These are phyloP conservation scores for Hylomyscus alleni DNA, from an alignment of 2,797 vertebrate species.

Conservation along the genomic window DNA sequence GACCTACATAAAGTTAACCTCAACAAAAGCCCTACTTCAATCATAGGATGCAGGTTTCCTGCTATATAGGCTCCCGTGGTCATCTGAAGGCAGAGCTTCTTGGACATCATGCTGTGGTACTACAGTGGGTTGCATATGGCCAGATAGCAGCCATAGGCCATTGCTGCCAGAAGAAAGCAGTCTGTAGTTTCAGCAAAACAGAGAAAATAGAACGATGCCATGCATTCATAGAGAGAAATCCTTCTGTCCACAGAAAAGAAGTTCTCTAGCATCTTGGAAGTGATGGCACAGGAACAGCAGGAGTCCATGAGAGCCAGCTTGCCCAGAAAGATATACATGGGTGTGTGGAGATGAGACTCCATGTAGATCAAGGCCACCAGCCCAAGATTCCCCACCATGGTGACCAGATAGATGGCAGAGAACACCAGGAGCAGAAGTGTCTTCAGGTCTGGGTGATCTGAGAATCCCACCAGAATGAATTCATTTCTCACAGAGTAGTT, in stretches of 20 bases:
- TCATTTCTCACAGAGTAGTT: constrained; percentile 62
- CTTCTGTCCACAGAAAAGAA: constrained; percentile 55
- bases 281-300: constrained; percentile 47
- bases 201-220: constrained; percentile 67
- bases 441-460: constrained; percentile 25
- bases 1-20: constrained; percentile 65
- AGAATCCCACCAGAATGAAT: constrained; percentile 72
- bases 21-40: constrained; percentile 55
- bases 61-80: constrained; percentile 18
- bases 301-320: constrained; percentile 67
- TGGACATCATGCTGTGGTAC: constrained; percentile 54
- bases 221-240: constrained; percentile 66
- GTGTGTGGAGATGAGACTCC: constrained; percentile 43
- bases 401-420: constrained; percentile 23
- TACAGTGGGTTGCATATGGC: constrained; percentile 33
- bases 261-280: constrained; percentile 68
- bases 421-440: constrained; percentile 64
- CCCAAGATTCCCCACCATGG: constrained; percentile 70
- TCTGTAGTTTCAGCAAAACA: constrained; percentile 65
- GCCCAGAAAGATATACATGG: constrained; percentile 73
- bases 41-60: constrained; percentile 48
- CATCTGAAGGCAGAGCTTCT: constrained; percentile 50
- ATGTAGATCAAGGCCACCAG: constrained; percentile 57
- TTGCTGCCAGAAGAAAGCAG: constrained; percentile 65
- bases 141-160: constrained; percentile 48